Percentiles rank a stretch among this genome's conserved stretches.
Conservation (phyloP, 2,113 vertebrate genomes). For the Pomatostomus ruficeps region DNA sequence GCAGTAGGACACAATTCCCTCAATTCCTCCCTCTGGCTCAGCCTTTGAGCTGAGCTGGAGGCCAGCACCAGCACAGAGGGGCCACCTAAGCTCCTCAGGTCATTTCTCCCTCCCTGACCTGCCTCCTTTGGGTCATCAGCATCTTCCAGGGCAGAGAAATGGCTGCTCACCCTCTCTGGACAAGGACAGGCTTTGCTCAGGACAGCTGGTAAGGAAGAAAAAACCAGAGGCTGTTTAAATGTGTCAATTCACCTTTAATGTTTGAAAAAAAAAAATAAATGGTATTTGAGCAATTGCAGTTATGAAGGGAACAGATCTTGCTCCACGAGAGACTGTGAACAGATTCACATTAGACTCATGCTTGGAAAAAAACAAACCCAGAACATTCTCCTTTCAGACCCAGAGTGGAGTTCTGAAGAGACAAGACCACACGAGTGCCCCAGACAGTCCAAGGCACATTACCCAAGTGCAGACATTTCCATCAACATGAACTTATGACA, state of each 20-base stretch:
- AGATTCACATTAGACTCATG: slow-evolving; percentile 68
- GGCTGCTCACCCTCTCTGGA: background rate
- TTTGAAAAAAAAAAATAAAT: slow-evolving; percentile 57
- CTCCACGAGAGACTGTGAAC: slow-evolving; percentile 52
- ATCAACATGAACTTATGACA: slow-evolving; percentile 52
- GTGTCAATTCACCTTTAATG: slow-evolving; percentile 70
- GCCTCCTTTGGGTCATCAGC: background rate
- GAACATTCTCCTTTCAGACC: slow-evolving; percentile 42
- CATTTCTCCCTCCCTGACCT: background rate
- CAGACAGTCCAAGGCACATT: slow-evolving; percentile 25
- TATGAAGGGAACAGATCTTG: slow-evolving; percentile 55
- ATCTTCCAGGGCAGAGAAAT: background rate
- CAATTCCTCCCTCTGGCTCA: background rate
- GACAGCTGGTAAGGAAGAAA: slow-evolving; percentile 7
- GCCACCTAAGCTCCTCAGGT: background rate
- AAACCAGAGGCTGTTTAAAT: slow-evolving; percentile 50
- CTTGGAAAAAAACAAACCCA: slow-evolving; percentile 39
- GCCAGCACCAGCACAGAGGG: background rate
- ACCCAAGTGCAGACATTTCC: slow-evolving; percentile 36
- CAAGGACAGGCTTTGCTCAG: background rate
- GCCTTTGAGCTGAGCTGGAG: background rate
- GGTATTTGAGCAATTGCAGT: slow-evolving; percentile 67
- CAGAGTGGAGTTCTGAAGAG: background rate
- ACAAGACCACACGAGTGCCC: slow-evolving; percentile 16
- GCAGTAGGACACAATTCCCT: background rate